Conservation (phyloP, 2,888 invertebrate species). For the Eilema depressum region DNA sequence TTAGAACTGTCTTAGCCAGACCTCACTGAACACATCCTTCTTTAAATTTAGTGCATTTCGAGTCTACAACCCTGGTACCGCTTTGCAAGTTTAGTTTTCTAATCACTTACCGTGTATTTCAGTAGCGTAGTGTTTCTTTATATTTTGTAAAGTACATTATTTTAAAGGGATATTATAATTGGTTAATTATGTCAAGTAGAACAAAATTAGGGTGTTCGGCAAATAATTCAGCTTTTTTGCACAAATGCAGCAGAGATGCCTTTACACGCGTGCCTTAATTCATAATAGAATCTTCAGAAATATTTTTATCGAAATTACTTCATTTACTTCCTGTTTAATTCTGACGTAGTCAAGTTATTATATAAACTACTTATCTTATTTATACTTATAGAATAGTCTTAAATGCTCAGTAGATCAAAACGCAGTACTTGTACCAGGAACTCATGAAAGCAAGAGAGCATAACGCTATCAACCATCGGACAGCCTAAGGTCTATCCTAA, state of each 20-base stretch:
- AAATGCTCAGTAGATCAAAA: constrained; percentile 11
- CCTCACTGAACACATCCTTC: constrained; percentile 39
- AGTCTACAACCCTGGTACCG: constrained; percentile 47
- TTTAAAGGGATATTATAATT: not conserved
- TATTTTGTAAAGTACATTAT: not conserved
- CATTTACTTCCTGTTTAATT: not conserved
- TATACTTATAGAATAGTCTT: not conserved
- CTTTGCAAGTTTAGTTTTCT: constrained; percentile 40
- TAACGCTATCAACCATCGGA: constrained; percentile 81
- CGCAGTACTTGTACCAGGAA: constrained; percentile 38
- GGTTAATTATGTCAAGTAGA: not conserved
- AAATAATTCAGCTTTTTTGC: constrained; percentile 8
- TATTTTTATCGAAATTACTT: not conserved
- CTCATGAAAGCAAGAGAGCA: constrained; percentile 75
- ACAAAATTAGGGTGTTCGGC: not conserved
- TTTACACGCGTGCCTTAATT: not conserved
- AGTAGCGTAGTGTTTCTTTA: not conserved
- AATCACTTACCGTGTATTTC: constrained; percentile 1
- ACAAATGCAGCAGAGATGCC: not conserved
- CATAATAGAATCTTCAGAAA: not conserved
- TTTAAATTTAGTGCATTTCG: constrained; percentile 38
- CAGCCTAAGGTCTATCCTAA: constrained; percentile 86
- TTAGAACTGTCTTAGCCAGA: constrained; percentile 24
- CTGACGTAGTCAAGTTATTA: not conserved
- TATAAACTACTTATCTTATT: not conserved